phyloP scores from a whole-genome alignment of 1,140 invertebrate species.

The Ephestia elutella region DNA sequence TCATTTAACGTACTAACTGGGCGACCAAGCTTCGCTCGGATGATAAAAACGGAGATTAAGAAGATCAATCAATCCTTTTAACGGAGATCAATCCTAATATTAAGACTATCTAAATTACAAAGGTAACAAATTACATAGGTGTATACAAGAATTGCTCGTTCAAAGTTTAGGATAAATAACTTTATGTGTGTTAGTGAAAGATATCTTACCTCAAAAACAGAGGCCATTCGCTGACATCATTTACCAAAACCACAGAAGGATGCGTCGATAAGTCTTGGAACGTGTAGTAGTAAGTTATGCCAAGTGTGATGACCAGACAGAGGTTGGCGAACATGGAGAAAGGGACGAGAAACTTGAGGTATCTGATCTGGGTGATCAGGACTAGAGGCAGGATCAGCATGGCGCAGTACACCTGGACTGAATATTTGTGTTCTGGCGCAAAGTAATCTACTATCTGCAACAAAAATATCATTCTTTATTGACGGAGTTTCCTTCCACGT shows the following conservation, averaged over 20 bases:
- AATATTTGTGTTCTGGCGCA: conserved; percentile 37
- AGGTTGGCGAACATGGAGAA: conserved; percentile 83
- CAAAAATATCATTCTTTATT: conserved; percentile 10
- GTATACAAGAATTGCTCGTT: too few relatives aligned
- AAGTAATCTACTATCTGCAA: conserved; percentile 69
- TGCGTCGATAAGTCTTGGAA: conserved; percentile 73
- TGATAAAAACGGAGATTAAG: too few relatives aligned
- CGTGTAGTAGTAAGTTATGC: conserved; percentile 82
- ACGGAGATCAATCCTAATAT: too few relatives aligned
- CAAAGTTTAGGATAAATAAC: too few relatives aligned
- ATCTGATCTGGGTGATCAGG: conserved; percentile 79
- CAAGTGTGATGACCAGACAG: conserved; percentile 80
- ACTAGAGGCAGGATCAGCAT: conserved; percentile 76
- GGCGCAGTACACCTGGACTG: conserved; percentile 74
- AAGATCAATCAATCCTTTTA: too few relatives aligned
- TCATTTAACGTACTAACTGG: too few relatives aligned
- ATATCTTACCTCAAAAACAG: conserved; percentile 76
- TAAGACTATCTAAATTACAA: too few relatives aligned
- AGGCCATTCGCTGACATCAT: conserved; percentile 73
- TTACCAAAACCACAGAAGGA: conserved; percentile 60
- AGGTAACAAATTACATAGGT: too few relatives aligned
- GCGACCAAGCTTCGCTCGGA: too few relatives aligned
- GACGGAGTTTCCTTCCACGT: too few relatives aligned
- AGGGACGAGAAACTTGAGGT: conserved; percentile 83
- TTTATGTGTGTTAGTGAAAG: too few relatives aligned